Percentiles rank a stretch among this genome's conserved stretches.
These are phyloP conservation scores for Henricia sp. DNA, from an alignment of 53 echinoderm and acorn worm species.

Conservation along the genomic window DNA sequence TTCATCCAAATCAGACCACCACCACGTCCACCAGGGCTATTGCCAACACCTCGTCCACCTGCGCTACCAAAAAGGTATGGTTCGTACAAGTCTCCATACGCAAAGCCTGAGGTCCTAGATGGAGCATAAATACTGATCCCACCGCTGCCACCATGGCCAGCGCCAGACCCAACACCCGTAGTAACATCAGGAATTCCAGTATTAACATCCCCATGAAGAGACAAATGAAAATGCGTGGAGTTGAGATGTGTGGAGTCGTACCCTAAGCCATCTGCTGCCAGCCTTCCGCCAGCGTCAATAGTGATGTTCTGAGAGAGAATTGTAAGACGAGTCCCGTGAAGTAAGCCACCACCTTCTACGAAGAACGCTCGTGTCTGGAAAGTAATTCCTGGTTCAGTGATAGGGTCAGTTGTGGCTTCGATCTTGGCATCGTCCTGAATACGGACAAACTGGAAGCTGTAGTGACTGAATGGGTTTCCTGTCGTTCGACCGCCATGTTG, in stretches of 20 bases:
- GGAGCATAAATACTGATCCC: slow-evolving; percentile 65
- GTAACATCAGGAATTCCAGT: slow-evolving; percentile 74
- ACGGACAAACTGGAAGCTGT: slow-evolving; percentile 76
- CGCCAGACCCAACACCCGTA: slow-evolving; percentile 71
- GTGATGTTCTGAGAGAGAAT: slow-evolving; percentile 81
- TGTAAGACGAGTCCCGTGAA: slow-evolving; percentile 84
- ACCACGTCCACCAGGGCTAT: slow-evolving; percentile 70
- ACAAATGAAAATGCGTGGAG: slow-evolving; percentile 71
- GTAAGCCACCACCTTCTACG: slow-evolving; percentile 87
- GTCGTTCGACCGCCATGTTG: slow-evolving; percentile 89
- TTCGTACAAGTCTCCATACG: slow-evolving; percentile 91
- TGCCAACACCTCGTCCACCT: slow-evolving; percentile 65
- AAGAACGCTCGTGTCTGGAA: slow-evolving; percentile 68
- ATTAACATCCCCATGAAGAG: slow-evolving; percentile 92
- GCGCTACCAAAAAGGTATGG: slow-evolving; percentile 92
- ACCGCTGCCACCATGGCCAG: slow-evolving; percentile 94
- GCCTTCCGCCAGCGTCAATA: slow-evolving; percentile 82
- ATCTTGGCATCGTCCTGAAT: slow-evolving; percentile 78
- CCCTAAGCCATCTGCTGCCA: slow-evolving; percentile 84
- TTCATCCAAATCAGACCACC: slow-evolving; percentile 94
- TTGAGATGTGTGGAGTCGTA: slow-evolving; percentile 73
- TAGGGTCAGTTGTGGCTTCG: slow-evolving; percentile 83
- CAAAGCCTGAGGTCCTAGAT: slow-evolving; percentile 71
- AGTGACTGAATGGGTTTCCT: slow-evolving; percentile 76
- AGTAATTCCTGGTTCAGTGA: slow-evolving; percentile 84